phyloP scores from a whole-genome alignment of 2,888 invertebrate species.

The Heterodera filipjevi region DNA sequence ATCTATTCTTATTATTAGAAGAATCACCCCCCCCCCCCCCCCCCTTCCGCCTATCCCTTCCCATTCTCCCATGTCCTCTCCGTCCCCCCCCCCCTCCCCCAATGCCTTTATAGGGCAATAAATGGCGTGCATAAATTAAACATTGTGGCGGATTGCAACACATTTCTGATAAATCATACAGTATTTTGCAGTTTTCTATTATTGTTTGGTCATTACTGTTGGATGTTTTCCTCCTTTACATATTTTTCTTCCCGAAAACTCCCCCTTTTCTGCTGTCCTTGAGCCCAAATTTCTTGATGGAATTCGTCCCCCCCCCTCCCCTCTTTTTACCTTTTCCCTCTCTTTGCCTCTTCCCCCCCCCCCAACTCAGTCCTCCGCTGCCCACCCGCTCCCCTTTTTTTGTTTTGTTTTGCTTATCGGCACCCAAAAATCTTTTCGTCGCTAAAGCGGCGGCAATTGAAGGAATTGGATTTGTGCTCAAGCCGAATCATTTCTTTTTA shows the following conservation, averaged over 20 bases:
- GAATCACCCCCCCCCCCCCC: background rate
- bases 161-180: background rate
- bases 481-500: background rate
- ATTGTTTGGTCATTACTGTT: too few species aligned
- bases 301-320: background rate
- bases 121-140: constrained; percentile 12
- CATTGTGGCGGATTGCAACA: constrained; percentile 1
- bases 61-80: background rate
- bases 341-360: background rate
- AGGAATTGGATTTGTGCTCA: background rate
- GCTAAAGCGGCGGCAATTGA: constrained; percentile 1
- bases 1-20: background rate
- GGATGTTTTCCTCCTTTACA: background rate
- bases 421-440: background rate
- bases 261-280: background rate
- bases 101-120: constrained; percentile 6
- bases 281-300: background rate
- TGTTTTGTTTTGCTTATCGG: constrained; percentile 8
- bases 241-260: background rate
- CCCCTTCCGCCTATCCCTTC: too few species aligned
- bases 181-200: too few species aligned
- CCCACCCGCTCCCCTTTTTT: background rate
- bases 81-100: background rate
- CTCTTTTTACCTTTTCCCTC: background rate
- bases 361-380: background rate